Evolutionary conservation across 1,140 invertebrate genomes (phyloP).

Genomic region (Drosophila malerkotliana): DNA sequence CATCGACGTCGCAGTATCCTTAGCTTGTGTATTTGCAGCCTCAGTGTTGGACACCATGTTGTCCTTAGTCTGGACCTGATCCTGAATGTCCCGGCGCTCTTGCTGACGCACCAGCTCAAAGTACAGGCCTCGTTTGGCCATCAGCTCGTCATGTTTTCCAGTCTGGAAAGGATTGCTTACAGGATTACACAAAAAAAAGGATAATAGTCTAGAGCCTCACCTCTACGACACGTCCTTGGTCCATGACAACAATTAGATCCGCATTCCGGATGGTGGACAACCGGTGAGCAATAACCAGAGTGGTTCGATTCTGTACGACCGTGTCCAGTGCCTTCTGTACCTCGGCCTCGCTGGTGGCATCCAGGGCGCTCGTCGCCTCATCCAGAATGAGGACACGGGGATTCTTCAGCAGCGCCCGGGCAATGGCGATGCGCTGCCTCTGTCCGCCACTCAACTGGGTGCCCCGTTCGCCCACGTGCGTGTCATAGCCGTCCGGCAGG

Average conservation of each 20-base stretch:
- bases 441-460: slow-evolving; percentile 95
- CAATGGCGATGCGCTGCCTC: slow-evolving; percentile 96
- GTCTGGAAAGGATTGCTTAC: slow-evolving; percentile 83
- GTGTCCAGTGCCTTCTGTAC: slow-evolving; percentile 93
- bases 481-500: slow-evolving; percentile 95
- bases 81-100: slow-evolving; percentile 76
- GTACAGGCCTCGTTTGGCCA: slow-evolving; percentile 90
- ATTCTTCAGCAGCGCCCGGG: slow-evolving; percentile 93
- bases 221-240: slow-evolving; percentile 92
- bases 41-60: slow-evolving; percentile 25
- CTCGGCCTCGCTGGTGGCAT: slow-evolving; percentile 94
- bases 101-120: slow-evolving; percentile 85
- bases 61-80: slow-evolving; percentile 60
- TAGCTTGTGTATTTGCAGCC: neutral
- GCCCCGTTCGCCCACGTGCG: slow-evolving; percentile 94
- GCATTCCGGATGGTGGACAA: slow-evolving; percentile 94
- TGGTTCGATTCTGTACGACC: slow-evolving; percentile 91
- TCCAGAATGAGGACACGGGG: slow-evolving; percentile 94
- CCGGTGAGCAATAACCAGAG: slow-evolving; percentile 94
- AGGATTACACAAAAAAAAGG: neutral
- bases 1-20: neutral
- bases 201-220: slow-evolving; percentile 84
- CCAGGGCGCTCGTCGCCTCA: slow-evolving; percentile 96
- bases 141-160: slow-evolving; percentile 92
- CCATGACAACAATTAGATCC: slow-evolving; percentile 93